These are phyloP conservation scores for Sacculina carcini DNA, from an alignment of 2,888 invertebrate genomes.

Conservation along the genomic window DNA sequence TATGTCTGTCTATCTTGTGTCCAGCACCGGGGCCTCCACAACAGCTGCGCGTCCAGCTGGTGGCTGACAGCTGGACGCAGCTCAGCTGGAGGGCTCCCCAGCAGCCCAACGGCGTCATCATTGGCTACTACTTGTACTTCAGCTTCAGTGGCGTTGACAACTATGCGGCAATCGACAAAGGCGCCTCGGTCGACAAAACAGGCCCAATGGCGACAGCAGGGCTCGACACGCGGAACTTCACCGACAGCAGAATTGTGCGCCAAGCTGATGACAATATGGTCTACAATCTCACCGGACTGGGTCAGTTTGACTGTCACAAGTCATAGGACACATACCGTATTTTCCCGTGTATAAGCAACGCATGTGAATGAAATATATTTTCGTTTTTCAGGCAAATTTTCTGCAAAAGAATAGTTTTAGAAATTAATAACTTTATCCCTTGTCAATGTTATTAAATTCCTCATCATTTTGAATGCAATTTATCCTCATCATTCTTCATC, in stretches of 20 bases:
- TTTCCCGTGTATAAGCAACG: too few species aligned
- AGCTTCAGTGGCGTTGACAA: slow-evolving; percentile 16
- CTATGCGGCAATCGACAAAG: too few species aligned
- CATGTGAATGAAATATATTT: too few species aligned
- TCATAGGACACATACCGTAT: background rate
- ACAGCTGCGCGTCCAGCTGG: slow-evolving; percentile 46
- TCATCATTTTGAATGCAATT: too few species aligned
- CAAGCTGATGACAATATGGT: background rate
- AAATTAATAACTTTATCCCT: too few species aligned
- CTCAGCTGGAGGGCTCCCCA: slow-evolving; percentile 51
- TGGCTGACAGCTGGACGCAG: slow-evolving; percentile 45
- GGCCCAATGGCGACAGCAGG: too few species aligned
- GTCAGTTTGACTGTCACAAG: background rate
- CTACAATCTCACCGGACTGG: background rate
- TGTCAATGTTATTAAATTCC: too few species aligned
- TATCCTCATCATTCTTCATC: too few species aligned
- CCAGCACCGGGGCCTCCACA: slow-evolving; percentile 49
- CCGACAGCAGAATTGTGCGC: background rate
- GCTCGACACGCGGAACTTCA: background rate
- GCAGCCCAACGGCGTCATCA: slow-evolving; percentile 41
- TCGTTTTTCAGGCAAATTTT: too few species aligned
- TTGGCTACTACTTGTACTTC: slow-evolving; percentile 41
- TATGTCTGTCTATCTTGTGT: too few species aligned
- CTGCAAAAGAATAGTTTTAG: too few species aligned
- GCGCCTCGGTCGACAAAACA: too few species aligned